Percentiles rank a stretch among this genome's conserved stretches.
Evolutionary conservation across 2,797 vertebrate species (phyloP).

Genomic region (Gymnocypris eckloni): DNA sequence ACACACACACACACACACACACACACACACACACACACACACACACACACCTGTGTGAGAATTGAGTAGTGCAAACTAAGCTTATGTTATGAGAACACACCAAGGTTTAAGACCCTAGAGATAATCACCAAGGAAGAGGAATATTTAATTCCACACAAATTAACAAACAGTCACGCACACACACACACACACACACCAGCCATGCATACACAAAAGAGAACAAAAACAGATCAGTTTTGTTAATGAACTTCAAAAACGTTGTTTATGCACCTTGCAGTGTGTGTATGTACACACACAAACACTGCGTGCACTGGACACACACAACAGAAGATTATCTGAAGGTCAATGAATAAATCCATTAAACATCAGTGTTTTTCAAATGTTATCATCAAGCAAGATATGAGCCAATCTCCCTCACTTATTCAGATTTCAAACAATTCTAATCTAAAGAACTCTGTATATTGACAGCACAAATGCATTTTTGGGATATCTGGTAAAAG

Average conservation of each 20-base stretch:
- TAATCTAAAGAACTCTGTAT: not conserved
- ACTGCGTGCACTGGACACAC: not conserved
- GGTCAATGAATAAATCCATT: conserved; percentile 34
- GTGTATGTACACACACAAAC: not conserved
- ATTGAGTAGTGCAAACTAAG: conserved; percentile 56
- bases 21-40: conserved; percentile 20
- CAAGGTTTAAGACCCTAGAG: conserved; percentile 72
- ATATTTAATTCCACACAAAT: conserved; percentile 54
- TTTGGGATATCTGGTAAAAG: not conserved
- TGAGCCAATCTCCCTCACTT: not conserved
- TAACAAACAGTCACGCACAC: conserved; percentile 18
- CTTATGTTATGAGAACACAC: conserved; percentile 71
- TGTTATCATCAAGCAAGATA: conserved; percentile 31
- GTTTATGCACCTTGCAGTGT: too few species aligned
- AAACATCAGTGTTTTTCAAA: conserved; percentile 7
- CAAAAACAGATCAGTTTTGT: not conserved
- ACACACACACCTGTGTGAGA: conserved; percentile 15
- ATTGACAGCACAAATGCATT: not conserved
- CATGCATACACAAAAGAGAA: not conserved
- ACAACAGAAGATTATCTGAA: conserved; percentile 42
- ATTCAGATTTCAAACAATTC: conserved; percentile 3
- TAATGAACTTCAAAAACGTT: too few species aligned
- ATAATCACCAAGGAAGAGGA: conserved; percentile 69
- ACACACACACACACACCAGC: conserved; percentile 18
- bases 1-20: conserved; percentile 12